Evolutionary conservation across 2,797 vertebrate genomes (phyloP).

Genomic region (Nannoperca obscura): DNA sequence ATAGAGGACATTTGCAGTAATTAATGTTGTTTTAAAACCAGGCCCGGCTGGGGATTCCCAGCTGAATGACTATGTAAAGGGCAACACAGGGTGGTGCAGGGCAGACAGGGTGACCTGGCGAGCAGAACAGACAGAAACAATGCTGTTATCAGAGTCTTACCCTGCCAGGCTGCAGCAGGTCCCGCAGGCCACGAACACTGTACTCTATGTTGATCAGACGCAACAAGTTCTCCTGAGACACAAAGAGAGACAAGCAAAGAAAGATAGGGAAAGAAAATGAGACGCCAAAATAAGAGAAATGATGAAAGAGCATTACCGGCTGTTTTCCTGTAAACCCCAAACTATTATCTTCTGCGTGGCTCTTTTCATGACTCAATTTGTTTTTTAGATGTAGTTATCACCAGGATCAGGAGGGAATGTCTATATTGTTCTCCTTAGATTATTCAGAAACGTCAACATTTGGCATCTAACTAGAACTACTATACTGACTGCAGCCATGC

Average conservation of each 20-base stretch:
- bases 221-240: conserved; percentile 91
- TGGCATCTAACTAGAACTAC: not conserved
- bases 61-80: conserved; percentile 66
- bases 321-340: conserved; percentile 15
- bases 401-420: conserved; percentile 26
- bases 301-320: conserved; percentile 19
- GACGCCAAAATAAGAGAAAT: conserved; percentile 20
- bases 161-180: conserved; percentile 94
- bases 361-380: conserved; percentile 17
- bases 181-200: conserved; percentile 91
- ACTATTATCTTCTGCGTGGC: not conserved
- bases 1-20: conserved; percentile 26
- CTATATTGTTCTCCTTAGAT: conserved; percentile 14
- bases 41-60: conserved; percentile 65
- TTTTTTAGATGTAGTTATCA: conserved; percentile 14
- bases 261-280: conserved; percentile 22
- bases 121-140: conserved; percentile 73
- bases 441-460: conserved; percentile 11
- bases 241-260: conserved; percentile 41
- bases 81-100: conserved; percentile 54
- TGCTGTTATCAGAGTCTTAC: conserved; percentile 85
- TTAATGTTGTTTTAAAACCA: conserved; percentile 44
- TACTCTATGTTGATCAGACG: conserved; percentile 95
- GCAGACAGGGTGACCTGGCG: conserved; percentile 65
- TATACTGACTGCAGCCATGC: not conserved